phyloP scores from a whole-genome alignment of 1,140 invertebrate species.

The Palaemon carinicauda region DNA sequence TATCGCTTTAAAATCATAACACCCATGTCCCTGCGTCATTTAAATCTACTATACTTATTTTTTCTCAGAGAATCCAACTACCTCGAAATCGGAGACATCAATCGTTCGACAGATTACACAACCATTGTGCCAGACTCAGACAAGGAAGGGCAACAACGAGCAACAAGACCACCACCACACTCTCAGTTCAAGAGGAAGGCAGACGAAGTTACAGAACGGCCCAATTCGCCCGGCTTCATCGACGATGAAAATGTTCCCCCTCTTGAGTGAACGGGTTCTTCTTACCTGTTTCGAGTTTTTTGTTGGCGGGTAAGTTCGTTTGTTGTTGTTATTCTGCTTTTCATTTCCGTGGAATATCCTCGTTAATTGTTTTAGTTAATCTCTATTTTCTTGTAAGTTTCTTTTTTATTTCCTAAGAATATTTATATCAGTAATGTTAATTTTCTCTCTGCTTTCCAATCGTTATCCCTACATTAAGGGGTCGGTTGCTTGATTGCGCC shows the following conservation, averaged over 20 bases:
- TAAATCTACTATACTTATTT: not conserved
- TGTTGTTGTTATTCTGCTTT: not conserved
- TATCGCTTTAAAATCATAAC: not conserved
- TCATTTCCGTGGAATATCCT: no score
- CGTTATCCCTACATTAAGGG: no score
- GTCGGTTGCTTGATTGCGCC: no score
- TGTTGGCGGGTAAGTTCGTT: no score
- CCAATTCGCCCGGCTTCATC: constrained; percentile 30
- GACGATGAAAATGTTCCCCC: constrained; percentile 26
- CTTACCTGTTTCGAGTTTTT: no score
- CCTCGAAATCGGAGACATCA: not conserved
- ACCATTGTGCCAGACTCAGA: not conserved
- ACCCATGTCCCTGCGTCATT: not conserved
- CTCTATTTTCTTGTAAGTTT: no score
- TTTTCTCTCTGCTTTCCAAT: no score
- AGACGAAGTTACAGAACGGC: not conserved
- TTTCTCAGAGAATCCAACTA: not conserved
- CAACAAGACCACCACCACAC: not conserved
- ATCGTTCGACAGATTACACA: not conserved
- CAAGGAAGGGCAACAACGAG: not conserved
- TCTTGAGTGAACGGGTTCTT: not conserved
- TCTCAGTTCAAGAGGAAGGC: not conserved
- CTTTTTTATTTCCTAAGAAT: no score
- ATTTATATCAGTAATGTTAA: no score
- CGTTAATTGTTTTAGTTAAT: no score